A percentile compares a stretch with the other conserved stretches of the same genome.
These are phyloP conservation scores for Enteromius anoplus DNA, from an alignment of 2,797 vertebrate species.

Conservation along the genomic window DNA sequence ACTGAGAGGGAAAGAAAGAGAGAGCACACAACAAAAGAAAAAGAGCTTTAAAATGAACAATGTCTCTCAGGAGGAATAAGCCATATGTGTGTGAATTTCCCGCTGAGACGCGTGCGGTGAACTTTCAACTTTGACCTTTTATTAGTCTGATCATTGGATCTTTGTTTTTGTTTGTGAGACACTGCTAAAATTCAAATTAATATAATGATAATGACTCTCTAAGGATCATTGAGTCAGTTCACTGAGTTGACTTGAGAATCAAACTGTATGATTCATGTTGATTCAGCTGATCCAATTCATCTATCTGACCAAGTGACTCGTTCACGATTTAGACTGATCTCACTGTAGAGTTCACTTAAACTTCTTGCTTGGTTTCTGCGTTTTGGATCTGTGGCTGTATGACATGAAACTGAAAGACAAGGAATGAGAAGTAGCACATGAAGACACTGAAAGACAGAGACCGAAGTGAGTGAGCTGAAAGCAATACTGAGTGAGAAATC, in stretches of 20 bases:
- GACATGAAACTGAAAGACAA: background rate
- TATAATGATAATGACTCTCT: background rate
- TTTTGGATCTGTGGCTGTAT: background rate
- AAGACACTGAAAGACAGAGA: slow-evolving; percentile 24
- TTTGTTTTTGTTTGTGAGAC: slow-evolving; percentile 16
- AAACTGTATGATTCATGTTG: background rate
- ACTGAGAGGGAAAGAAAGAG: slow-evolving; percentile 32
- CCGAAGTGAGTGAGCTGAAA: slow-evolving; percentile 15
- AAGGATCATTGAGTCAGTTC: background rate
- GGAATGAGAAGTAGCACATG: slow-evolving; percentile 4
- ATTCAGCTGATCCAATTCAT: background rate
- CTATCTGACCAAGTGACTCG: background rate
- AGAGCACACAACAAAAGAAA: slow-evolving; percentile 39
- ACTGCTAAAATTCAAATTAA: background rate
- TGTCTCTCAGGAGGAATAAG: slow-evolving; percentile 42
- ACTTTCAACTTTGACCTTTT: slow-evolving; percentile 54
- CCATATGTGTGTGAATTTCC: slow-evolving; percentile 44
- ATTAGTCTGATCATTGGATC: slow-evolving; percentile 44
- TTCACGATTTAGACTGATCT: background rate
- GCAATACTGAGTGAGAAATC: slow-evolving; percentile 15
- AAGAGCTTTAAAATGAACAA: slow-evolving; percentile 42
- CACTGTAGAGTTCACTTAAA: background rate
- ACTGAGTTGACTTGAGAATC: background rate
- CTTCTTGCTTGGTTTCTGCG: background rate
- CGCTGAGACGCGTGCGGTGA: slow-evolving; percentile 32